Evolutionary conservation across 2,888 invertebrate genomes (phyloP).

Genomic region (Andrena camellia): DNA sequence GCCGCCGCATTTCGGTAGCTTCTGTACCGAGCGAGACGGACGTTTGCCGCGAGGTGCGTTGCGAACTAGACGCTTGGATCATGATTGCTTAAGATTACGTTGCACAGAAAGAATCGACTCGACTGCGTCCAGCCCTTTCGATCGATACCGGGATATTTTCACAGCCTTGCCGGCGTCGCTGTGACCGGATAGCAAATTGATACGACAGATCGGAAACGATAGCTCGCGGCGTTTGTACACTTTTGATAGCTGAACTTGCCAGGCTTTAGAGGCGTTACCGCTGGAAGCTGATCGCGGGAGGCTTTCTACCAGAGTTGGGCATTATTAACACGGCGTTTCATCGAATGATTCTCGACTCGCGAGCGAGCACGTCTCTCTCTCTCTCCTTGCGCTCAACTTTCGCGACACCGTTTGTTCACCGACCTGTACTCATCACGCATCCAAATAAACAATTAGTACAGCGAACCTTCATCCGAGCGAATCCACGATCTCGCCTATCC

Average conservation of each 20-base stretch:
- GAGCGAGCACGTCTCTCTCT: neutral
- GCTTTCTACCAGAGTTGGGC: constrained; percentile 35
- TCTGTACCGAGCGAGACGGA: constrained; percentile 12
- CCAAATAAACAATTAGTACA: neutral
- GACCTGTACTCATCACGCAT: neutral
- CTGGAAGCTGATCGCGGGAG: neutral
- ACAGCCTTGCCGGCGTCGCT: neutral
- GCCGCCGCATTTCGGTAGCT: constrained; percentile 10
- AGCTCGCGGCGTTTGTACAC: neutral
- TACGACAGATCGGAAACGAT: neutral
- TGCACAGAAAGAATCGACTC: neutral
- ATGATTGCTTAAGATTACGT: constrained; percentile 14
- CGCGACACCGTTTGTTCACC: neutral
- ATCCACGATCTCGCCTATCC: too few species aligned
- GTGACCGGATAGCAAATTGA: constrained; percentile 23
- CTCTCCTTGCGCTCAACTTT: constrained; percentile 3
- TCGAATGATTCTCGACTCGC: neutral
- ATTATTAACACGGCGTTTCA: constrained; percentile 1
- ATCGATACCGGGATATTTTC: neutral
- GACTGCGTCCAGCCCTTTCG: neutral
- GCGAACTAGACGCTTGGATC: neutral
- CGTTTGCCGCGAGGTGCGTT: neutral
- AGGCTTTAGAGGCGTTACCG: neutral
- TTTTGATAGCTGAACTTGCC: neutral
- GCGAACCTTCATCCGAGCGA: neutral